Base-by-base conservation (phyloP, 2,888 invertebrate species). In the Buathra laborator region DNA sequence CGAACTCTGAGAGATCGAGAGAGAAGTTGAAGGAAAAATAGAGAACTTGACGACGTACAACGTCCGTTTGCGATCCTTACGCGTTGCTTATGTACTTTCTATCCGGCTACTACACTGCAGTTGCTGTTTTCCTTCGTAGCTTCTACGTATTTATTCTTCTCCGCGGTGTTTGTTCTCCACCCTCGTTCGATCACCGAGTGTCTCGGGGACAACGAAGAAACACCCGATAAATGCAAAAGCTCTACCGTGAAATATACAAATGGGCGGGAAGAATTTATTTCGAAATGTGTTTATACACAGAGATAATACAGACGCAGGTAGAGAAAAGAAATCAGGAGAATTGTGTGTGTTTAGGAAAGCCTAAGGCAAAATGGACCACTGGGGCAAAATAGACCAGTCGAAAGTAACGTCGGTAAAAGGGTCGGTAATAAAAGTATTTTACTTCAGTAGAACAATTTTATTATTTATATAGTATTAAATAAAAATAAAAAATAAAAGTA, bases 101-200 rank as follows among this genome's bases (percentile, higher is more conserved):
- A 24, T 66, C 48, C 44, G 59, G 62, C 48, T 62, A 74, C 44
- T 44, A 77, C 62, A 62, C 77, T 67, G 78, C 77, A 79, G 81
- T 84, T 86, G 82, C 82, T 83, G 82, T 81, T 85, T 62, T n/a
- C 81, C 74, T 79, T 71, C 32, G 37, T 64, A n/a, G 43, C 43
- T 37, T 9, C n/a, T 43, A 12, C 66, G 16, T 66, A 43, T 66
- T 51, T 76, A 72, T 37, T 76, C 32, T 44, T 72, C 86, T 16
- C 10, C 32, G 44, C 53, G 14, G 62, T 62, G 62, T 62, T 62
- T 79, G 66, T 78, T 83, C 43, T 56, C 77, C 84, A 84, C 84
- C 76, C 82, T 85, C 81, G 59, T 64, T 64, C 79, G 56, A 81
- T 85, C 77, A 14, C 14, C 53, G 32, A 56, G 37, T 12, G 19